A percentile compares a stretch with the other conserved stretches of the same genome.
phyloP scores from a whole-genome alignment of 2,797 vertebrate genomes.

The Cynopterus sphinx region DNA sequence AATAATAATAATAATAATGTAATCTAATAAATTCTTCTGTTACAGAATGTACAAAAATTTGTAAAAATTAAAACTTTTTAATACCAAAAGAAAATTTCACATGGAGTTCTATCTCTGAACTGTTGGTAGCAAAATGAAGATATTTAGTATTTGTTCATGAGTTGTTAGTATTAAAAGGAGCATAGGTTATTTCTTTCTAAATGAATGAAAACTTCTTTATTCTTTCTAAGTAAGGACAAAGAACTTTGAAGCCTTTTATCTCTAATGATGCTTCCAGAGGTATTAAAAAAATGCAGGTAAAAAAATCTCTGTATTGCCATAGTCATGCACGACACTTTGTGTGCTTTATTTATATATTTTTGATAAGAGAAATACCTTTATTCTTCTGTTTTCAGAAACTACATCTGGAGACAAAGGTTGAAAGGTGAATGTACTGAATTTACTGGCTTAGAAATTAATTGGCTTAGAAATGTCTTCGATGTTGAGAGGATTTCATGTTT shows the following conservation, averaged over 20 bases:
- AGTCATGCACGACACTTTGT: neutral
- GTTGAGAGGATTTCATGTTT: neutral
- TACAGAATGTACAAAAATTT: neutral
- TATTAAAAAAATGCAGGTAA: neutral
- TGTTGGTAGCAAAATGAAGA: neutral
- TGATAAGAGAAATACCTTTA: neutral
- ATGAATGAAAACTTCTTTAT: constrained; percentile 1
- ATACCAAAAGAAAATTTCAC: neutral
- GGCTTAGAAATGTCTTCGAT: neutral
- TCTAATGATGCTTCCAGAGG: neutral
- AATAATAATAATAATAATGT: constrained; percentile 6
- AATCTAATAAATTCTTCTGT: neutral
- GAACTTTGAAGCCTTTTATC: neutral
- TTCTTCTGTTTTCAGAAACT: constrained; percentile 44
- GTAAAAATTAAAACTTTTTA: neutral
- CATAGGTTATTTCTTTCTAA: neutral
- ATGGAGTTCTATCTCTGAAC: neutral
- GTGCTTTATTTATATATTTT: constrained; percentile 30
- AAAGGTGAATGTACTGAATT: neutral
- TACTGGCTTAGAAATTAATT: neutral
- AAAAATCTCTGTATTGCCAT: constrained; percentile 26
- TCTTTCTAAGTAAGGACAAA: constrained; percentile 29
- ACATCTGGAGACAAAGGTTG: neutral
- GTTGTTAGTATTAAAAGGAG: neutral
- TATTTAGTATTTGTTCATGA: constrained; percentile 10